Evolutionary conservation across 2,888 invertebrate genomes (phyloP).

Genomic region (Meiosimyza platycephala): DNA sequence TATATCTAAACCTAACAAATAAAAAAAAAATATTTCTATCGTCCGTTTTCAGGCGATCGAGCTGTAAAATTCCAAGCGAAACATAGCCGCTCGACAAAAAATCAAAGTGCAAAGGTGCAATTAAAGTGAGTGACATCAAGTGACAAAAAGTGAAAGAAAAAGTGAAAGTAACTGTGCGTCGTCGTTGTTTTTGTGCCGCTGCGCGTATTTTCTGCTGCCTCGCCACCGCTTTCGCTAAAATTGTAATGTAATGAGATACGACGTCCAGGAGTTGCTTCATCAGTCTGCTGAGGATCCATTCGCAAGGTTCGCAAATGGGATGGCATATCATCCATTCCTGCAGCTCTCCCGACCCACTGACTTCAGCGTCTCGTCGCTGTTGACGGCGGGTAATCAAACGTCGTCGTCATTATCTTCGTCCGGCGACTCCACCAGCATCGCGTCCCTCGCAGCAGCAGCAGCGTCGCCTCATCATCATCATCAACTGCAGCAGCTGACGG

Average conservation of each 20-base stretch:
- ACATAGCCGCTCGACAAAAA: not conserved
- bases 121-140: not conserved
- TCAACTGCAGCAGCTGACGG: conserved; percentile 52
- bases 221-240: conserved; percentile 47
- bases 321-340: conserved; percentile 88
- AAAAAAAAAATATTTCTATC: conserved; percentile 23
- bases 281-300: conserved; percentile 69
- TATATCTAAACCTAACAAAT: conserved; percentile 9
- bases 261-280: conserved; percentile 69
- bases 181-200: conserved; percentile 11
- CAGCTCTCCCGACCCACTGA: conserved; percentile 92
- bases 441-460: conserved; percentile 56
- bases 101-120: conserved; percentile 8
- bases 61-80: not conserved
- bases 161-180: too few relatives aligned
- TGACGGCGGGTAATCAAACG: conserved; percentile 76
- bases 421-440: conserved; percentile 56
- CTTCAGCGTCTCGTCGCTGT: conserved; percentile 91
- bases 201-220: conserved; percentile 22
- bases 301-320: conserved; percentile 70
- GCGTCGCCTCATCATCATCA: conserved; percentile 59
- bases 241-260: conserved; percentile 69
- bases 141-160: not conserved
- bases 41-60: conserved; percentile 2
- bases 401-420: conserved; percentile 47